Evolutionary conservation across 2,797 vertebrate genomes (phyloP).

Genomic region (Argyrosomus regius): DNA sequence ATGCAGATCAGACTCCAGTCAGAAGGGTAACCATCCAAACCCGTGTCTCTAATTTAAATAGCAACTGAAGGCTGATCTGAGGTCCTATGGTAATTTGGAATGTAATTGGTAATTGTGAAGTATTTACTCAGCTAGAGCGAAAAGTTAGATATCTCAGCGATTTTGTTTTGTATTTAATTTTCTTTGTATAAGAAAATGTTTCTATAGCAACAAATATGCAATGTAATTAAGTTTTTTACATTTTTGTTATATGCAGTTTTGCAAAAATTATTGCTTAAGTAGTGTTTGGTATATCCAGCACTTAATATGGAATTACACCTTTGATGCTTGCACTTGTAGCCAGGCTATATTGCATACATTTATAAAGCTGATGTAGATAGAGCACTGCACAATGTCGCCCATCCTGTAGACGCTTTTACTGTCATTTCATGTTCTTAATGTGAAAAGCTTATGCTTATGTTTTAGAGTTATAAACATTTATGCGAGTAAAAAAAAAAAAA

Average conservation of each 20-base stretch:
- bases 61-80: conserved; percentile 65
- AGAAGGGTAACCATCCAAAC: conserved; percentile 87
- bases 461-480: conserved; percentile 55
- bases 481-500: conserved; percentile 39
- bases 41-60: conserved; percentile 76
- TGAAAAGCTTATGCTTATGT: conserved; percentile 45
- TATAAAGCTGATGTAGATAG: conserved; percentile 72
- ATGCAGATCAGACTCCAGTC: conserved; percentile 85
- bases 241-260: conserved; percentile 80
- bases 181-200: conserved; percentile 77
- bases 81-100: conserved; percentile 55
- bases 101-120: conserved; percentile 69
- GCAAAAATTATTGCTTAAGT: conserved; percentile 74
- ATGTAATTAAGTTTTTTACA: conserved; percentile 83
- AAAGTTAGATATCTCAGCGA: conserved; percentile 79
- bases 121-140: conserved; percentile 76
- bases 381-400: conserved; percentile 41
- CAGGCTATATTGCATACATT: conserved; percentile 69
- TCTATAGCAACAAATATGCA: conserved; percentile 85
- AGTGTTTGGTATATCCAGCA: conserved; percentile 69
- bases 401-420: conserved; percentile 56
- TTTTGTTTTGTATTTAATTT: conserved; percentile 83
- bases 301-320: conserved; percentile 63
- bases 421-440: conserved; percentile 49
- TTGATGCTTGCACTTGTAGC: conserved; percentile 76